Percentiles rank a stretch among this genome's conserved stretches.
phyloP scores from a whole-genome alignment of 2,113 vertebrate genomes.

The Indicator maculatus region DNA sequence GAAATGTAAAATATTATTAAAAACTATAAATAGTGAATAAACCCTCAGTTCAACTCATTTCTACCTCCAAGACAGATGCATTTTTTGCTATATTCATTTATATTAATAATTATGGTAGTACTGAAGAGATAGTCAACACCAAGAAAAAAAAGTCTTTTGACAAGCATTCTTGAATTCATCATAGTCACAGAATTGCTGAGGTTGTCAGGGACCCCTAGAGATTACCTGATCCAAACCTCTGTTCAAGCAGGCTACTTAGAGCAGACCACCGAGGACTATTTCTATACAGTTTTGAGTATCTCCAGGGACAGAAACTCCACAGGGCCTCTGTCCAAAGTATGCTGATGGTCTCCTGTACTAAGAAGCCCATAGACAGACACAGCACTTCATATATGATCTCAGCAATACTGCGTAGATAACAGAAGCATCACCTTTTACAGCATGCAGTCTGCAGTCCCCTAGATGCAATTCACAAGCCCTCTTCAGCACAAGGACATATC shows the following conservation, averaged over 20 bases:
- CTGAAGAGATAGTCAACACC: not conserved
- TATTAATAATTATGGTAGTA: not conserved
- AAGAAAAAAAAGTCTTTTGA: not conserved
- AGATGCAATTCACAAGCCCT: not conserved
- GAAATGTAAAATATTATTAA: not conserved
- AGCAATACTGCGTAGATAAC: not conserved
- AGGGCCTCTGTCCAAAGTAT: fast-evolving
- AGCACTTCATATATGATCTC: not conserved
- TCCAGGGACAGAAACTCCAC: not conserved
- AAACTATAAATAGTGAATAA: not conserved
- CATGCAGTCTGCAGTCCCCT: not conserved
- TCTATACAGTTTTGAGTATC: not conserved
- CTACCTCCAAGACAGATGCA: fast-evolving
- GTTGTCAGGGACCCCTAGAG: not conserved
- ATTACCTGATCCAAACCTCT: not conserved
- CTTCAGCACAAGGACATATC: not conserved
- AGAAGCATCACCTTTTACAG: not conserved
- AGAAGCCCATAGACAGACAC: not conserved
- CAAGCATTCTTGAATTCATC: not conserved
- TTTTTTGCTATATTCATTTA: not conserved
- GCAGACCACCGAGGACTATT: not conserved
- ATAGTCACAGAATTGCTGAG: not conserved
- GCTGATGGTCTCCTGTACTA: fast-evolving
- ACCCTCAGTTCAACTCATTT: not conserved
- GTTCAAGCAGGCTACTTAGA: not conserved